A percentile compares a stretch with the other conserved stretches of the same genome.
Conservation (phyloP, 2,888 invertebrate species). For the Patella ulyssiponensis region DNA sequence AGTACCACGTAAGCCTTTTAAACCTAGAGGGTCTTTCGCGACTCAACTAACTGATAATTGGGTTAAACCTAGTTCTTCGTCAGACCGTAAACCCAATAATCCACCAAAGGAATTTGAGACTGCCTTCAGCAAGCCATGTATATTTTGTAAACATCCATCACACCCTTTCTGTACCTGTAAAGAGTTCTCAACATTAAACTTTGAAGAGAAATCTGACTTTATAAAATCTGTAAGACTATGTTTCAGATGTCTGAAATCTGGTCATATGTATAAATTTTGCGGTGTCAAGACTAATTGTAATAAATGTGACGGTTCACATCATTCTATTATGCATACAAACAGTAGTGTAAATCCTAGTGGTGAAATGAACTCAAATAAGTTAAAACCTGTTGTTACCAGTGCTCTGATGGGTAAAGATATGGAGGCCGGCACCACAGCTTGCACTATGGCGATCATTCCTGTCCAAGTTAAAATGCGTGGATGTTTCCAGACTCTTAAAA, state of each 20-base stretch:
- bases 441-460: constrained; percentile 28
- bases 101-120: background rate
- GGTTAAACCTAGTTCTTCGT: background rate
- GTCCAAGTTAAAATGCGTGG: constrained; percentile 15
- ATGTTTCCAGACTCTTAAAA: background rate
- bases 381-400: no score
- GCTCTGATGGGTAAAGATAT: no score
- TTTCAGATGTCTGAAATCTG: constrained; percentile 7
- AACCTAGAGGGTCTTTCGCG: background rate
- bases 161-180: background rate
- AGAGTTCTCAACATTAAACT: background rate
- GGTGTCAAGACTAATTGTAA: background rate
- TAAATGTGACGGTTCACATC: constrained; percentile 8
- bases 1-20: background rate
- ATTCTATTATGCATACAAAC: background rate
- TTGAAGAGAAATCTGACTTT: no score
- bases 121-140: background rate
- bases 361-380: background rate
- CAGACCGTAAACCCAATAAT: background rate
- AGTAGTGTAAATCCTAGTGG: background rate
- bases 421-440: background rate
- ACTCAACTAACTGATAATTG: background rate
- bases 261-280: constrained; percentile 10
- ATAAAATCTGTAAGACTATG: background rate
- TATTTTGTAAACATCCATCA: background rate